phyloP scores from a whole-genome alignment of 2,797 vertebrate species.

The Scomberomorus guttatus region DNA sequence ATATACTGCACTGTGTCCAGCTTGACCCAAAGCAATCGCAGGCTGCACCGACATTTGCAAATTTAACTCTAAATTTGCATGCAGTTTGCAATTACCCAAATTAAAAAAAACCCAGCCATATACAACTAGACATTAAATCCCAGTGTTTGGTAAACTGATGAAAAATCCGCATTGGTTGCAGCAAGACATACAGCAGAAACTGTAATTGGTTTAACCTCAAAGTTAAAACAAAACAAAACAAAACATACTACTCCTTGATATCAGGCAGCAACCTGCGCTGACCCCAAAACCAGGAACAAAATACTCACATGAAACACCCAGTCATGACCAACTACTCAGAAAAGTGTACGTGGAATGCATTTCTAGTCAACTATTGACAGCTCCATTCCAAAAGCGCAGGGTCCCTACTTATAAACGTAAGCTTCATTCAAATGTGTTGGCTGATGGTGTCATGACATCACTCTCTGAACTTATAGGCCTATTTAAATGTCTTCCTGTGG shows the following conservation, averaged over 20 bases:
- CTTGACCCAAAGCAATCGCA: neutral
- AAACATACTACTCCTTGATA: neutral
- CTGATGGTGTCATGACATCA: slow-evolving; percentile 83
- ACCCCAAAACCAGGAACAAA: neutral
- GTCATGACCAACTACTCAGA: slow-evolving; percentile 37
- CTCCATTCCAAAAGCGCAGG: slow-evolving; percentile 41
- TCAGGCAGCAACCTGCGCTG: slow-evolving; percentile 1
- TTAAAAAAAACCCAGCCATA: neutral
- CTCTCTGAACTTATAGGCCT: slow-evolving; percentile 60
- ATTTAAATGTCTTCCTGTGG: slow-evolving; percentile 80
- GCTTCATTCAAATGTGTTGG: slow-evolving; percentile 79
- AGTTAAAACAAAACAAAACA: too few species aligned
- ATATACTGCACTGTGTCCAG: neutral
- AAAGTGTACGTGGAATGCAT: slow-evolving; percentile 14
- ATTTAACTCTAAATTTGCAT: neutral
- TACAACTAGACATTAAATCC: neutral
- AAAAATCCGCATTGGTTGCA: neutral
- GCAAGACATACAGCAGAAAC: neutral
- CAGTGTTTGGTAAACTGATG: neutral
- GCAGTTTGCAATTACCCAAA: neutral
- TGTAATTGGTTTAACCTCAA: neutral
- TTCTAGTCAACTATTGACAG: slow-evolving; percentile 38
- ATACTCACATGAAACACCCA: slow-evolving; percentile 51
- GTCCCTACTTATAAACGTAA: slow-evolving; percentile 76
- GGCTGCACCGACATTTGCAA: neutral